These are phyloP conservation scores for Brevimyrus niger DNA, from an alignment of 2,113 vertebrate genomes.

Conservation along the genomic window DNA sequence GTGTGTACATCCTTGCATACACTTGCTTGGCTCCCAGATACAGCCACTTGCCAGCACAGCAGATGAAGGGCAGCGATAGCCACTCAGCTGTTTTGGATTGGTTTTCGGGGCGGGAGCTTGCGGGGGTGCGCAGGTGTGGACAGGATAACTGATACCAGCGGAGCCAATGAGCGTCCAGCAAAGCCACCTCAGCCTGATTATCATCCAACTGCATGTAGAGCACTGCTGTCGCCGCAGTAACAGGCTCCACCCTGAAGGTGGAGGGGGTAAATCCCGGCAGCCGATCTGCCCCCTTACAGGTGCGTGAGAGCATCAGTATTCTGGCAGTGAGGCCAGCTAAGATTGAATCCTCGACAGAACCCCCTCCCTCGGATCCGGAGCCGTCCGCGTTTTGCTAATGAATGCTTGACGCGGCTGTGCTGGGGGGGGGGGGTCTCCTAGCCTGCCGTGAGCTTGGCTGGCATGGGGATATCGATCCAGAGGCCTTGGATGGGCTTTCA, in stretches of 20 bases:
- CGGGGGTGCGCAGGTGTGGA: too few relatives aligned
- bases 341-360: background rate
- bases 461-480: background rate
- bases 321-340: background rate
- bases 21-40: background rate
- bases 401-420: background rate
- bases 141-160: background rate
- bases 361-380: background rate
- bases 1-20: too few relatives aligned
- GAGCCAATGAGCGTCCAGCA: background rate
- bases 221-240: background rate
- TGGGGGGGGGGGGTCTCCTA: background rate
- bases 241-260: background rate
- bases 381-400: background rate
- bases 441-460: background rate
- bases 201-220: background rate
- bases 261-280: background rate
- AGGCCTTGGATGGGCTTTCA: background rate
- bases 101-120: background rate
- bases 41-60: background rate
- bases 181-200: background rate
- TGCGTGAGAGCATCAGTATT: background rate
- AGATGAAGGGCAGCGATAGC: background rate
- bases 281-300: background rate
- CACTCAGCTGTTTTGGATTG: background rate